Evolutionary conservation across 2,113 vertebrate species (phyloP), one percentile per base, ranked within the genome.

Genomic region (Nycticorax nycticorax): DNA sequence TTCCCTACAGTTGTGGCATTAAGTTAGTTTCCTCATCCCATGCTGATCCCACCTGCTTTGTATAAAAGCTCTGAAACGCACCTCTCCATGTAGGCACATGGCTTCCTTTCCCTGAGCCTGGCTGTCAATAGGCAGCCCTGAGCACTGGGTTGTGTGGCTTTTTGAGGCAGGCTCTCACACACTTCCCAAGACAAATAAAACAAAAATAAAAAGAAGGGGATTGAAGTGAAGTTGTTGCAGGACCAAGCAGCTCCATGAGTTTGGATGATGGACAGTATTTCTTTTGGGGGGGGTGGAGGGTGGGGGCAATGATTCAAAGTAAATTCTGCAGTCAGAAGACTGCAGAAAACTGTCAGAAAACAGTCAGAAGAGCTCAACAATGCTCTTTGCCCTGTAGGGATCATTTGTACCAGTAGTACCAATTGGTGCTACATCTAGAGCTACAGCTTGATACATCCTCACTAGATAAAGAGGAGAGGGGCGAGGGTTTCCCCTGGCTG

Each of bases 381-480:
- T 22, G 60, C 14, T 81, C n/a, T 78, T 75, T 73, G 30, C 33
- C 26, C 28, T 35, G 8, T 37, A 85, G 45, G 39, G 32, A 45
- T 67, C 5, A 7, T 92, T 95, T 85, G 45, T 45, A 45, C 45
- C 45, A 45, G 39, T 64, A 64, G 19, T 66, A 66, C 12, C 8
- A 21, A 43, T 85, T 18, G 86, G 92, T 95, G 92, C 96, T 96
- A 96, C 81, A 39, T 73, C 80, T 41, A 96, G 95, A 96, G 92
- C 96, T 96, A 96, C 86, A 96, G 59, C 68, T 95, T 20, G 95
- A 91, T 97, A 96, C 37, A 97, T 87, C 96, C 95, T 91, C 74
- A 43, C 95, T 95, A 94, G 75, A 88, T 97, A 92, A 91, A 94
- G 95, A 80, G 50, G n/a, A 13, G 75, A 24, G 39, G 52, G 17